A percentile compares a stretch with the other conserved stretches of the same genome.
These are phyloP conservation scores for Imbricaverruca yamaguchii DNA, from an alignment of 2,888 invertebrate genomes.

Conservation along the genomic window DNA sequence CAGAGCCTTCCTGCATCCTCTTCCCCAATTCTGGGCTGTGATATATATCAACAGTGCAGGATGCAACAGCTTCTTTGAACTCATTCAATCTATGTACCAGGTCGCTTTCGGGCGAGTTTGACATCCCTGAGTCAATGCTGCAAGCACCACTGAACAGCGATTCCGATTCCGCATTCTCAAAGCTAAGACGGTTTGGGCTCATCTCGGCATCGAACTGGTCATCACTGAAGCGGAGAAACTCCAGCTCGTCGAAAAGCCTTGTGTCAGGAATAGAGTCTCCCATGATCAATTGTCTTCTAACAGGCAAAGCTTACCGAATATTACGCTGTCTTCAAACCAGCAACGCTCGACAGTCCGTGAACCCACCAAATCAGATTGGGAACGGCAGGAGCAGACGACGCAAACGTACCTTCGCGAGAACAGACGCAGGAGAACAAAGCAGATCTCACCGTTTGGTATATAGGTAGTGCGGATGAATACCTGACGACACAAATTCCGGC, in stretches of 20 bases:
- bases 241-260: neutral
- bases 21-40: neutral
- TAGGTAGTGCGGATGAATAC: neutral
- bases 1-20: neutral
- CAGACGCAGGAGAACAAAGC: neutral
- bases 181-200: no score
- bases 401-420: neutral
- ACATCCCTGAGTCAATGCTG: no score
- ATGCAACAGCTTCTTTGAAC: neutral
- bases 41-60: neutral
- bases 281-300: neutral
- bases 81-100: neutral
- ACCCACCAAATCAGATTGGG: no score
- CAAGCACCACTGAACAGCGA: no score
- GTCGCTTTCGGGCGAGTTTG: no score
- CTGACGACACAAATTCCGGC: neutral
- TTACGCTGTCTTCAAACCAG: neutral
- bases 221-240: slow-evolving; percentile 9
- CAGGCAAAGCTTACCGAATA: neutral
- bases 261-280: neutral
- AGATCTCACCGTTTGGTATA: neutral
- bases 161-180: no score
- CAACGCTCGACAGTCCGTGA: no score
- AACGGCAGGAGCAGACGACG: neutral
- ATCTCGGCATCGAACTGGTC: neutral